These are phyloP conservation scores for Sinotaia quadrata DNA, from an alignment of 2,888 invertebrate species.

Conservation along the genomic window DNA sequence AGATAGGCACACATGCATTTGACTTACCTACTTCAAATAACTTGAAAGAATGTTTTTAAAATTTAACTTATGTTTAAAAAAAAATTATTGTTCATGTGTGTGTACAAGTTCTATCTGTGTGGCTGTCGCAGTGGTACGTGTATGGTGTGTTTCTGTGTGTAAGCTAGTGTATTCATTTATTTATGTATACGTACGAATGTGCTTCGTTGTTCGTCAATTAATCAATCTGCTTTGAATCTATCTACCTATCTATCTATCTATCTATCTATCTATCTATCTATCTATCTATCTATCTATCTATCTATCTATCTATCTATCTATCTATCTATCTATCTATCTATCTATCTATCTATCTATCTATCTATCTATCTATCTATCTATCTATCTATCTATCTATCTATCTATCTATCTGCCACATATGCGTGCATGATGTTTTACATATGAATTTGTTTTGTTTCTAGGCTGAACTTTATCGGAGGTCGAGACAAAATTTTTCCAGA, in stretches of 20 bases:
- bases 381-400: neutral
- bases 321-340: neutral
- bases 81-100: neutral
- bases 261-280: too few species aligned
- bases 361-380: conserved; percentile 6
- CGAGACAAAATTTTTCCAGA: conserved; percentile 14
- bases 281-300: neutral
- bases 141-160: neutral
- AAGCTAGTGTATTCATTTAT: neutral
- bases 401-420: too few species aligned
- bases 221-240: too few species aligned
- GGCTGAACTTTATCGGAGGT: conserved; percentile 26
- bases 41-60: neutral
- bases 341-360: neutral
- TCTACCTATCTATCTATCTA: too few species aligned
- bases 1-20: neutral
- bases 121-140: conserved; percentile 38
- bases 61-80: neutral
- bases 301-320: neutral
- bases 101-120: conserved; percentile 34
- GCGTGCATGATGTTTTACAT: neutral
- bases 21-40: neutral
- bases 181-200: neutral
- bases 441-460: neutral
- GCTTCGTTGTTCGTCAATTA: too few species aligned